These are phyloP conservation scores for Melanocharis versteri DNA, from an alignment of 2,113 vertebrate genomes.

Conservation along the genomic window DNA sequence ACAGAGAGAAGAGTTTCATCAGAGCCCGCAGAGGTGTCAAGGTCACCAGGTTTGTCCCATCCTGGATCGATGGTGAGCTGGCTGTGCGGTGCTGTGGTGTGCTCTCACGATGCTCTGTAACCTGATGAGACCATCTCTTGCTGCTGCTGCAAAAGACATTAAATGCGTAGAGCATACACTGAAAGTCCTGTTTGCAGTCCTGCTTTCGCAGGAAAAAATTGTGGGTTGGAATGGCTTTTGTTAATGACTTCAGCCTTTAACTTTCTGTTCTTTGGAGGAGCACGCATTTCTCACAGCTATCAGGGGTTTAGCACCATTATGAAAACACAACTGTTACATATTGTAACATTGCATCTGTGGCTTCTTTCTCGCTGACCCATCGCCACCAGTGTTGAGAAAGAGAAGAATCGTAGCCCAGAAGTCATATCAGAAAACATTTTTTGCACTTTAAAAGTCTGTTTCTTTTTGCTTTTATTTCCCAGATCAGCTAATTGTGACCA, in stretches of 20 bases:
- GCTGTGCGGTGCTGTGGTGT: background rate
- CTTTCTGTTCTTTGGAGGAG: background rate
- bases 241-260: constrained; percentile 26
- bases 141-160: background rate
- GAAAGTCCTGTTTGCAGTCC: background rate
- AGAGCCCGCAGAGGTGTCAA: background rate
- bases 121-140: background rate
- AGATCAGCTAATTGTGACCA: background rate
- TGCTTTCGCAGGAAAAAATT: background rate
- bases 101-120: background rate
- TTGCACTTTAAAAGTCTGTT: background rate
- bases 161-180: background rate
- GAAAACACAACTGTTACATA: background rate
- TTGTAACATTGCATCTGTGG: background rate
- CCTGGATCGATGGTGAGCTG: background rate
- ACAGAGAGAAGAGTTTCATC: background rate
- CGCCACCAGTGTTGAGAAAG: fast-evolving
- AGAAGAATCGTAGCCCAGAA: background rate
- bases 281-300: background rate
- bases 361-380: background rate
- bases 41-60: background rate
- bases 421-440: background rate
- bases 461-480: background rate
- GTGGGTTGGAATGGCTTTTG: background rate
- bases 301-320: background rate